Base-by-base conservation (phyloP, 2,797 vertebrate species). In the Tiaroga cobitis region DNA sequence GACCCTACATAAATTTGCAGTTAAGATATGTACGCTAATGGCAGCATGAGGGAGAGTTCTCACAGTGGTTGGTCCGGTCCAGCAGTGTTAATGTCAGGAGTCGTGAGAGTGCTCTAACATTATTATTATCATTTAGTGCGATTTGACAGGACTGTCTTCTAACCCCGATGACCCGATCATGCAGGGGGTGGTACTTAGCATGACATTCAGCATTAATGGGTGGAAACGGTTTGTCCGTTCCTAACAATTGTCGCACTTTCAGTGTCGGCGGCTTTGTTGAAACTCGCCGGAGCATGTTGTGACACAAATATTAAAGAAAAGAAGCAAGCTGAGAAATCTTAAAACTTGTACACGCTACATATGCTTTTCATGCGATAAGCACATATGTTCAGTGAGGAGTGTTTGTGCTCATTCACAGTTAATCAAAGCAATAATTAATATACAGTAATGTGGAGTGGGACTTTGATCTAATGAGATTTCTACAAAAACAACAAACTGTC, bases 101-200 rank as follows among this genome's bases (percentile, higher is more conserved):
- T 74, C 68, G 32, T 81, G 86, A 80, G 86, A 88, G 81, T 74
- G 80, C 59, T 72, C 67, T 26, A 70, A 79, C 86, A 84, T 83
- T 85, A 41, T 87, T 85, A 87, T 90, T 80, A 85, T 72, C 81
- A 69, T 89, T 90, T 86, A 85, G 85, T 79, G 56, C 6, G 26
- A 70, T 81, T 73, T 86, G 80, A 84, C 70, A 80, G 78, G 49
- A 78, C 41, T 76, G 82, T 82, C 68, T 85, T 80, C 82, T 81
- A 34, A 68, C 86, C 86, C 67, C 39, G 54, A 63, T 83, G 82
- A 81, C 80, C 89, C 80, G 70, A 86, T 89, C 87, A 87, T 86
- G 59, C 39, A 19, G 4, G 63, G 29, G 37, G 80, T 63, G 56
- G 63, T 87, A 76, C 74, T 87, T 83, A 88, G 56, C 39, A 69